Evolutionary conservation across 2,113 vertebrate genomes (phyloP).

Genomic region (Tetrao urogallus): DNA sequence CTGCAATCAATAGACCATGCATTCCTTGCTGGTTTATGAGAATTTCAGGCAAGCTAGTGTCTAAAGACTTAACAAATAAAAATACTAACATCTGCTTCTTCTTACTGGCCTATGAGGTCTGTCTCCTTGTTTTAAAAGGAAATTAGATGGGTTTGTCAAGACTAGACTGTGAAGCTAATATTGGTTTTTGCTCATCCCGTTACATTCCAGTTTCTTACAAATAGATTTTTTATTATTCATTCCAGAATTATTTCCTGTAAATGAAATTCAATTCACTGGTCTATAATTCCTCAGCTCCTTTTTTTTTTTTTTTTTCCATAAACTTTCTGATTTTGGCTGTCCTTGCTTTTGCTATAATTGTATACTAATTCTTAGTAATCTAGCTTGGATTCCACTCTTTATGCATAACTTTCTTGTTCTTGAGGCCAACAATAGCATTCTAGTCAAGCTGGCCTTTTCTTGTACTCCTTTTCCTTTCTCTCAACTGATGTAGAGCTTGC

Average conservation of each 20-base stretch:
- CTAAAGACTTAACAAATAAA: slow-evolving; percentile 34
- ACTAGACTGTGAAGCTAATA: slow-evolving; percentile 37
- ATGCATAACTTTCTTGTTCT: neutral
- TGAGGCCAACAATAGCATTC: neutral
- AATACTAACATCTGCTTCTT: slow-evolving; percentile 61
- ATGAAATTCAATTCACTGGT: slow-evolving; percentile 16
- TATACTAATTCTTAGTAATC: neutral
- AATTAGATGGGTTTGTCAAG: slow-evolving; percentile 35
- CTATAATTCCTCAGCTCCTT: neutral
- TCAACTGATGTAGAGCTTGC: neutral
- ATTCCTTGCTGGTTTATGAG: slow-evolving; percentile 45
- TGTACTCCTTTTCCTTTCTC: neutral
- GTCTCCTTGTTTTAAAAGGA: slow-evolving; percentile 50
- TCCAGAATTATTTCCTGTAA: slow-evolving; percentile 34
- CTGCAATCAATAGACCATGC: slow-evolving; percentile 39
- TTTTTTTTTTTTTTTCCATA: neutral
- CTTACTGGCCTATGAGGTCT: slow-evolving; percentile 36
- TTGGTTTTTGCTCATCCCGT: slow-evolving; percentile 24
- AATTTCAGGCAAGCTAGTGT: slow-evolving; percentile 27
- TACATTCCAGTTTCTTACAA: slow-evolving; percentile 36
- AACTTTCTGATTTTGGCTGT: neutral
- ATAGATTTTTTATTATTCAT: slow-evolving; percentile 16
- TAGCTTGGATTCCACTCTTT: neutral
- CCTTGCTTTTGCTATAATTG: neutral
- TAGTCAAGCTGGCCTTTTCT: neutral